Percentiles rank a stretch among this genome's conserved stretches.
phyloP scores from a whole-genome alignment of 2,888 invertebrate species.

The Pristionchus arcanus region DNA sequence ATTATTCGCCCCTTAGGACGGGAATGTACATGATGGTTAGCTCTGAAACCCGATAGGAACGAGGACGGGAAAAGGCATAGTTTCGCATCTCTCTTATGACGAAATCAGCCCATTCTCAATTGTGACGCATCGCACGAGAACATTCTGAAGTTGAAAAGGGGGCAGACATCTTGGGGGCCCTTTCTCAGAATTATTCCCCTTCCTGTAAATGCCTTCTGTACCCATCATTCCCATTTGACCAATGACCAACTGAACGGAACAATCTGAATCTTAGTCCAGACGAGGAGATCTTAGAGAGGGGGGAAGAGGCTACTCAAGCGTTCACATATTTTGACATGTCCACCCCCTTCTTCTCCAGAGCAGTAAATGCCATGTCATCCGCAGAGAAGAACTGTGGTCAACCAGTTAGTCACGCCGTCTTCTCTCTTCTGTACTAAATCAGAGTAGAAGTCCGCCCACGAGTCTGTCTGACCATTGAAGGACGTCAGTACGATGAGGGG shows the following conservation, averaged over 20 bases:
- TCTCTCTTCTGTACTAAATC: background rate
- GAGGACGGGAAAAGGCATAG: conserved; percentile 2
- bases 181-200: background rate
- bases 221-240: no score
- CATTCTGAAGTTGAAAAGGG: background rate
- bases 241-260: no score
- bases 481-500: background rate
- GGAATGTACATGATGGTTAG: background rate
- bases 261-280: no score
- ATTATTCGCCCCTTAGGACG: background rate
- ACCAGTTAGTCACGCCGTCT: background rate
- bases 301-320: background rate
- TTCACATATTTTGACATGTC: background rate
- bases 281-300: no score
- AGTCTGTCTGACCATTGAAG: background rate
- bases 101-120: background rate
- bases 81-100: background rate
- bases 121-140: background rate
- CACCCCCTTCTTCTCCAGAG: conserved; percentile 14
- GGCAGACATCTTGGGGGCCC: background rate
- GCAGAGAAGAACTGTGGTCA: background rate
- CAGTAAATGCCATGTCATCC: background rate
- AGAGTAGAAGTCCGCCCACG: background rate
- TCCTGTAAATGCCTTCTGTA: no score
- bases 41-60: conserved; percentile 20